A percentile compares a stretch with the other conserved stretches of the same genome.
These are phyloP conservation scores for Lepidurus packardi DNA, from an alignment of 1,140 invertebrate genomes.

Conservation along the genomic window DNA sequence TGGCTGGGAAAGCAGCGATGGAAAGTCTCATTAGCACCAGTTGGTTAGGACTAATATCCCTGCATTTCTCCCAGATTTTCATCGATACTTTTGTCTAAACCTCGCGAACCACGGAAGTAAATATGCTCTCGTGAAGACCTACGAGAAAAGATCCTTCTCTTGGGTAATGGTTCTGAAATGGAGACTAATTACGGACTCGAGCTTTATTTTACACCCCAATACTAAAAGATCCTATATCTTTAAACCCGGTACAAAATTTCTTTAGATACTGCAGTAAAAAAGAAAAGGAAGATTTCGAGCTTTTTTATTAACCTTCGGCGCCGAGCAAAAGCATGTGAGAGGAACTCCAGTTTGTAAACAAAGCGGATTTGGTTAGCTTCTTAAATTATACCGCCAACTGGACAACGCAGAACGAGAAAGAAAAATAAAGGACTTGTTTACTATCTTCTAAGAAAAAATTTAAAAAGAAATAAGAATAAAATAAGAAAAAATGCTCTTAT, in stretches of 20 bases:
- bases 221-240: background rate
- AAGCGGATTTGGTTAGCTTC: background rate
- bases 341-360: background rate
- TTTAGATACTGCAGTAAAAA: background rate
- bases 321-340: background rate
- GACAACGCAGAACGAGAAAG: background rate
- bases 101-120: background rate
- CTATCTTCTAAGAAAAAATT: too few species aligned
- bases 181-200: background rate
- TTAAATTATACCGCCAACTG: background rate
- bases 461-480: too few species aligned
- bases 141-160: background rate
- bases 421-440: too few species aligned
- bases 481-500: too few species aligned
- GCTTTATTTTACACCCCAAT: background rate
- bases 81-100: background rate
- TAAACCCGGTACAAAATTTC: background rate
- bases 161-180: background rate
- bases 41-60: background rate
- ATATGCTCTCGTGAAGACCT: background rate
- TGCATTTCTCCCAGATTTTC: background rate
- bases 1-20: background rate
- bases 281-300: background rate
- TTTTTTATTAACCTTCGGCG: background rate
- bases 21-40: background rate